A percentile compares a stretch with the other conserved stretches of the same genome.
Evolutionary conservation across 2,797 vertebrate species (phyloP).

Genomic region (Anabas testudineus): DNA sequence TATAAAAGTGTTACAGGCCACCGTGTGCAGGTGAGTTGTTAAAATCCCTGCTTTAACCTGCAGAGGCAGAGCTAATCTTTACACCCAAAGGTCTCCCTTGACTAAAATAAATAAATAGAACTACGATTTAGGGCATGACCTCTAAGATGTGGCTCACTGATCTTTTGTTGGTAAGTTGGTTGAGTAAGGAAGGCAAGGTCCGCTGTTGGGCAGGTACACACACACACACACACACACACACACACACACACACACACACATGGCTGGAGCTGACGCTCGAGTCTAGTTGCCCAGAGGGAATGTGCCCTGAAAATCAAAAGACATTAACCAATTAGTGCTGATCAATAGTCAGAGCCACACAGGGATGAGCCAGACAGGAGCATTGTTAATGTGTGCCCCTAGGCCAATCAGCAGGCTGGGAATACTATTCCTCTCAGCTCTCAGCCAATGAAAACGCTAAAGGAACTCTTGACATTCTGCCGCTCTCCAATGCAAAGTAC

Average conservation of each 20-base stretch:
- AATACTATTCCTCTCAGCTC: slow-evolving; percentile 43
- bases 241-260: slow-evolving; percentile 36
- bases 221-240: slow-evolving; percentile 10
- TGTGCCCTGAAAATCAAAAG: slow-evolving; percentile 77
- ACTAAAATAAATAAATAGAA: background rate
- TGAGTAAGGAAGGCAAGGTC: background rate
- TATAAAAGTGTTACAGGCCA: no score
- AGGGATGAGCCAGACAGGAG: slow-evolving; percentile 46
- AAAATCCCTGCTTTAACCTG: no score
- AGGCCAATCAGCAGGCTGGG: slow-evolving; percentile 59
- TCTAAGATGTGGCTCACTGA: background rate
- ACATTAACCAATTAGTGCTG: slow-evolving; percentile 81
- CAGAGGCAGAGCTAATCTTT: background rate
- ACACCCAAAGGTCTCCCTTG: no score
- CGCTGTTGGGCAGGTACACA: background rate
- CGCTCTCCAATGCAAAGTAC: slow-evolving; percentile 66
- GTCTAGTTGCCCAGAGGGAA: slow-evolving; percentile 54
- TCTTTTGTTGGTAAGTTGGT: background rate
- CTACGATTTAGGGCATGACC: background rate
- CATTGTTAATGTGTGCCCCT: slow-evolving; percentile 53
- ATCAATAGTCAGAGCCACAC: slow-evolving; percentile 75
- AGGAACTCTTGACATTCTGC: slow-evolving; percentile 66
- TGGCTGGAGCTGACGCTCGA: slow-evolving; percentile 42
- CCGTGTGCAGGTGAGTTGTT: no score
- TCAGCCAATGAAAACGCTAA: slow-evolving; percentile 70